Conservation (phyloP, 2,888 invertebrate species). For the Hemistola chrysoprasaria region DNA sequence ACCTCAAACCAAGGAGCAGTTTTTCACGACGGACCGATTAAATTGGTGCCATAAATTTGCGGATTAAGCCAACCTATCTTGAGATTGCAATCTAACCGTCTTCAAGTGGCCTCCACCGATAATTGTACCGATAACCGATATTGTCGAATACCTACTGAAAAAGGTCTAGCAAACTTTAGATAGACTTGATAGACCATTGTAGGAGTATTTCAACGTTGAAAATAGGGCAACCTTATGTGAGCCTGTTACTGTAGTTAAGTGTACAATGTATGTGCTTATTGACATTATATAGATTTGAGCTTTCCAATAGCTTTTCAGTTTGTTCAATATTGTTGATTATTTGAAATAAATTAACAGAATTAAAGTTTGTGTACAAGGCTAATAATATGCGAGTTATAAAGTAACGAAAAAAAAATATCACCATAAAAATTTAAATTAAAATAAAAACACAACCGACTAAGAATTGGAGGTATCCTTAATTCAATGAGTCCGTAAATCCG, state of each 20-base stretch:
- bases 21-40: conserved; percentile 62
- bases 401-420: no score
- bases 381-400: no score
- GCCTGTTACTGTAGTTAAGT: not conserved
- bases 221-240: conserved; percentile 25
- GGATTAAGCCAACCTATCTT: conserved; percentile 73
- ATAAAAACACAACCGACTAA: conserved; percentile 50
- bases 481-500: conserved; percentile 68
- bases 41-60: conserved; percentile 70
- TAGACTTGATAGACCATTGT: conserved; percentile 32
- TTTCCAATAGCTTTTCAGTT: conserved; percentile 5
- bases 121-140: conserved; percentile 71
- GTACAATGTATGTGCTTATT: not conserved
- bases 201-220: conserved; percentile 19
- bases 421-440: conserved; percentile 43
- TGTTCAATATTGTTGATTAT: no score
- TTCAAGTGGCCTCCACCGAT: conserved; percentile 60
- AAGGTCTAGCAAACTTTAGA: conserved; percentile 41
- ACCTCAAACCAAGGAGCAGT: conserved; percentile 30
- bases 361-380: no score
- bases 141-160: conserved; percentile 50
- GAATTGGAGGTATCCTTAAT: conserved; percentile 57
- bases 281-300: not conserved
- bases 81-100: conserved; percentile 70
- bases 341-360: no score